A percentile compares a stretch with the other conserved stretches of the same genome.
Conservation (phyloP, 2,113 vertebrate genomes). For the Dasypus novemcinctus region DNA sequence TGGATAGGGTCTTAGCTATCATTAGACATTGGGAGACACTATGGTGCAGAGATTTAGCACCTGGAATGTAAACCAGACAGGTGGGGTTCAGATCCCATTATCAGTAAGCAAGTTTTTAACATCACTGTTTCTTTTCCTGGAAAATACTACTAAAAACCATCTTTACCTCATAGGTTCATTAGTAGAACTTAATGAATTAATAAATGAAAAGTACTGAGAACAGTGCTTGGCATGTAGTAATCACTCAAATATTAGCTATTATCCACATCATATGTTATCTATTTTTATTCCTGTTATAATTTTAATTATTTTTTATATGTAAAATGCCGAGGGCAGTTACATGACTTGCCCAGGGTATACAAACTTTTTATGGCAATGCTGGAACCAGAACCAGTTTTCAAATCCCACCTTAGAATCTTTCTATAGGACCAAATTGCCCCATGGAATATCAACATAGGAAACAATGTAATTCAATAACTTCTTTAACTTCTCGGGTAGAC, state of each 20-base stretch:
- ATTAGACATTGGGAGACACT: neutral
- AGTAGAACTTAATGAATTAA: slow-evolving; percentile 57
- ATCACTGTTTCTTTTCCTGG: slow-evolving; percentile 32
- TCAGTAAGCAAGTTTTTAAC: neutral
- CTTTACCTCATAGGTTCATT: neutral
- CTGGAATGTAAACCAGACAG: neutral
- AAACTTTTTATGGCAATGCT: neutral
- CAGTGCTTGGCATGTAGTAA: neutral
- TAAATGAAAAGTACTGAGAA: slow-evolving; percentile 34
- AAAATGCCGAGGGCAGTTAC: neutral
- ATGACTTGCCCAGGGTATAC: neutral
- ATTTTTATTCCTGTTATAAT: slow-evolving; percentile 22
- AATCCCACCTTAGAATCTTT: neutral
- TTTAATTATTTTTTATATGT: slow-evolving; percentile 19
- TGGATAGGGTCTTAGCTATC: neutral
- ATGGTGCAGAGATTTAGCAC: neutral
- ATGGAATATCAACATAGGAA: slow-evolving; percentile 39
- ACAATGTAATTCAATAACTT: slow-evolving; percentile 39
- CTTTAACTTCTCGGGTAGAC: neutral
- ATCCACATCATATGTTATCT: neutral
- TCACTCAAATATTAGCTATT: neutral
- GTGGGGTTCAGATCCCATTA: slow-evolving; percentile 14
- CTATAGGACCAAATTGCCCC: neutral
- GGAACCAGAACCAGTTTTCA: neutral
- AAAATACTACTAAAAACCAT: slow-evolving; percentile 40